A percentile compares a stretch with the other conserved stretches of the same genome.
Conservation (phyloP, 2,113 vertebrate species). For the Tonatia bakeri region DNA sequence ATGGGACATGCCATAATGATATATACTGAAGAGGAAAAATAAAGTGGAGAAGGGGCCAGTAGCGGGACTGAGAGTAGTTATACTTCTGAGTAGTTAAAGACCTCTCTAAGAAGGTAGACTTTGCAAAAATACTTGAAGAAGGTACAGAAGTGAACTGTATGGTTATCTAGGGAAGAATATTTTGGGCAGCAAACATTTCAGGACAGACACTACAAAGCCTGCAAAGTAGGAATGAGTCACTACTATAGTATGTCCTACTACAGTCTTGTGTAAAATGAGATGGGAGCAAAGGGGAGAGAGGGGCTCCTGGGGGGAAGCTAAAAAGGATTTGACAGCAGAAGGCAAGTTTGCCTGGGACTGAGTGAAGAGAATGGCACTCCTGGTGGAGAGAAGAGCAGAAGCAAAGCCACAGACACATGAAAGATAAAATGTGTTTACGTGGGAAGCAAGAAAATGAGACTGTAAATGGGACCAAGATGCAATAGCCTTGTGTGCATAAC, state of each 20-base stretch:
- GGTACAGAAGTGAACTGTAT: background rate
- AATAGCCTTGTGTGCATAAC: background rate
- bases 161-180: background rate
- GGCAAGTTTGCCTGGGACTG: background rate
- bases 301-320: background rate
- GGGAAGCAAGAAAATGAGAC: background rate
- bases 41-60: background rate
- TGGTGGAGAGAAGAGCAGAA: background rate
- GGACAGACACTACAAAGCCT: background rate
- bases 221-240: background rate
- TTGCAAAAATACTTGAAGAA: background rate
- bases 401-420: background rate
- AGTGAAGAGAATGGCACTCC: background rate
- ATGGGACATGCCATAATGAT: background rate
- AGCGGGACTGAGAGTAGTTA: background rate
- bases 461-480: background rate
- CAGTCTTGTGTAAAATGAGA: background rate
- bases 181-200: background rate
- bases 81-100: background rate
- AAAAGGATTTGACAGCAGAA: background rate
- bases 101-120: background rate
- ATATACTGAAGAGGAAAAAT: background rate
- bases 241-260: no score
- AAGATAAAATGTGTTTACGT: background rate
- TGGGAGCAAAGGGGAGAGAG: background rate